phyloP scores from a whole-genome alignment of 2,797 vertebrate species.

The Sebastes kiyomatsui region DNA sequence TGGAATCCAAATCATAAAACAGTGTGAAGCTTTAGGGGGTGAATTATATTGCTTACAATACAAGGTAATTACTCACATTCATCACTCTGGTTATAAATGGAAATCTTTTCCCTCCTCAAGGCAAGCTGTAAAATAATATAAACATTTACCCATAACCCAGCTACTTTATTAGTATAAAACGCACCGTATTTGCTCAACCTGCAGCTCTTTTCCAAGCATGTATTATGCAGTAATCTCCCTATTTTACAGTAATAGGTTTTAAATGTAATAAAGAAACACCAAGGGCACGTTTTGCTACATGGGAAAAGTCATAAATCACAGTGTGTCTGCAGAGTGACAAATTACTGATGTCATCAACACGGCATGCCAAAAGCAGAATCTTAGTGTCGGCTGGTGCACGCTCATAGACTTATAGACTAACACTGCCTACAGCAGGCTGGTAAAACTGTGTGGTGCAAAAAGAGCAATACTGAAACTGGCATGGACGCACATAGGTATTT shows the following conservation, averaged over 20 bases:
- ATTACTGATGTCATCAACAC: slow-evolving; percentile 76
- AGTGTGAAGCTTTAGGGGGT: slow-evolving; percentile 58
- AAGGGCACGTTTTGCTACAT: slow-evolving; percentile 65
- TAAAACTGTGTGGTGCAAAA: background rate
- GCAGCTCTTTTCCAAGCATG: slow-evolving; percentile 68
- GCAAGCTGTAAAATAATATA: slow-evolving; percentile 75
- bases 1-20: slow-evolving; percentile 55
- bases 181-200: slow-evolving; percentile 59
- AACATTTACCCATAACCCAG: slow-evolving; percentile 74
- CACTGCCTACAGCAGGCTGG: slow-evolving; percentile 29
- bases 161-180: slow-evolving; percentile 75
- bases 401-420: slow-evolving; percentile 23
- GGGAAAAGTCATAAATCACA: slow-evolving; percentile 78
- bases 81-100: slow-evolving; percentile 71
- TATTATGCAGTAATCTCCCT: slow-evolving; percentile 73
- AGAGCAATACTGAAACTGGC: background rate
- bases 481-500: background rate
- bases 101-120: slow-evolving; percentile 70
- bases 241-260: slow-evolving; percentile 73
- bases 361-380: slow-evolving; percentile 62
- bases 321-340: slow-evolving; percentile 73
- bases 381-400: slow-evolving; percentile 29
- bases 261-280: slow-evolving; percentile 76
- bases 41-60: slow-evolving; percentile 65
- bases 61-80: slow-evolving; percentile 73